Base-by-base conservation (phyloP, 1,140 invertebrate genomes). In the Acromyrmex charruanus region DNA sequence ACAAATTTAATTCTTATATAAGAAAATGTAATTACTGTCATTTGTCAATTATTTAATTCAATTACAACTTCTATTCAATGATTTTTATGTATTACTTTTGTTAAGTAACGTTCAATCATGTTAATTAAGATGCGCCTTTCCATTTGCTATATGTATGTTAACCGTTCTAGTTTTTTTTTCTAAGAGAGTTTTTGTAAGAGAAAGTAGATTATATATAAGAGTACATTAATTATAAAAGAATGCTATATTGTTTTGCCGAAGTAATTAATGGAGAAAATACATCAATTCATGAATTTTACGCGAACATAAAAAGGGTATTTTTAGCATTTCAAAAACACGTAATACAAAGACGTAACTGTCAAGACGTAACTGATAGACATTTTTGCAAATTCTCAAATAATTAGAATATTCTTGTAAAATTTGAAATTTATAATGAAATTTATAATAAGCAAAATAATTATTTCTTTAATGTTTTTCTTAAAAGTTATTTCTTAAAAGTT, bases 151-250 rank as follows among this genome's bases (percentile, higher is more conserved):
- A n/a, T 66, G n/a, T 25, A 14, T 68, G 58, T n/a, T 59, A n/a
- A 10, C 12, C n/a, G 75, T 69, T 68, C 74, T 21, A 86, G 21
- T 79, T 86, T 44, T 44, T 58, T 68, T 28, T 28, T 25, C 21
- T 71, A 25, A 51, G 31, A 65, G 28, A 65, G 28, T 61, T 80
- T 53, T 25, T 49, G 12, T 63, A 25, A 53, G 14, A 84, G 31
- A 21, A 87, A 87, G 85, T 87, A 68, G 68, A 82, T 18, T 68
- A 68, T 65, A 55, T 39, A 39, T 39, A 39, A 39, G 1, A 12
- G 3, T 18, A 68, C 28, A 9, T 55, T 58, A 44, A 69, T 49
- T 14, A 25, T 16, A 14, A 77, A 74, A 25, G 18, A 75, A 51
- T 16, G 25, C 58, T 77, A 16, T 14, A 31, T 51, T 81, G 61